phyloP scores from a whole-genome alignment of 2,797 vertebrate species.

The Danio aesculapii region DNA sequence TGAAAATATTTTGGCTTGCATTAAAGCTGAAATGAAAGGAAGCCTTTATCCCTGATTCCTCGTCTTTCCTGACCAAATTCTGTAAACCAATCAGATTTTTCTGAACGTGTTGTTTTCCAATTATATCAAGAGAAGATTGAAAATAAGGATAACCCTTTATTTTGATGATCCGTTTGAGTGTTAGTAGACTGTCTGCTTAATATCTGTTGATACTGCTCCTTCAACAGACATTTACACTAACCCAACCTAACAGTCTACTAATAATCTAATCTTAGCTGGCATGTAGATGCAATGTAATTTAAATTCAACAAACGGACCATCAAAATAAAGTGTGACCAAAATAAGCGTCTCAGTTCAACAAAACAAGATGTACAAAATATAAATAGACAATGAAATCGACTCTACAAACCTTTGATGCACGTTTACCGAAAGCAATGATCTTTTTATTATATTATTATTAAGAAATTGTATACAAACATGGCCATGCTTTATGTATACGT shows the following conservation, averaged over 20 bases:
- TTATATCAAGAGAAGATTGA: constrained; percentile 66
- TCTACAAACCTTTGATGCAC: constrained; percentile 71
- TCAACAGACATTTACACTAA: too few relatives aligned
- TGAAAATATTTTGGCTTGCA: constrained; percentile 57
- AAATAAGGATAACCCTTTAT: constrained; percentile 9
- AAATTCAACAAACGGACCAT: too few relatives aligned
- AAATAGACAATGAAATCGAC: constrained; percentile 75
- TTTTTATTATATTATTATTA: constrained; percentile 57
- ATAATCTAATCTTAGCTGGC: too few relatives aligned
- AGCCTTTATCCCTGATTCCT: constrained; percentile 27
- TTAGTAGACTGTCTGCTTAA: too few relatives aligned
- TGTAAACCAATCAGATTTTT: constrained; percentile 53
- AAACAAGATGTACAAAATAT: constrained; percentile 69
- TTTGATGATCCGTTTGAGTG: too few relatives aligned
- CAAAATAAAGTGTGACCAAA: too few relatives aligned
- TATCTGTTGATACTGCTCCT: too few relatives aligned
- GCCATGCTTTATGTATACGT: constrained; percentile 73
- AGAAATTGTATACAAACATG: constrained; percentile 69
- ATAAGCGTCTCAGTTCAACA: constrained; percentile 60
- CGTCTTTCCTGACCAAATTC: constrained; percentile 17
- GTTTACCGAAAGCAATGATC: constrained; percentile 75
- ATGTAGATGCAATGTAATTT: too few relatives aligned
- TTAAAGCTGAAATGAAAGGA: constrained; percentile 54
- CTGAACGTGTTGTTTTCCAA: constrained; percentile 44
- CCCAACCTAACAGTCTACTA: too few relatives aligned